Conservation (phyloP, 2,888 invertebrate species). For the Eristalis tenax region DNA sequence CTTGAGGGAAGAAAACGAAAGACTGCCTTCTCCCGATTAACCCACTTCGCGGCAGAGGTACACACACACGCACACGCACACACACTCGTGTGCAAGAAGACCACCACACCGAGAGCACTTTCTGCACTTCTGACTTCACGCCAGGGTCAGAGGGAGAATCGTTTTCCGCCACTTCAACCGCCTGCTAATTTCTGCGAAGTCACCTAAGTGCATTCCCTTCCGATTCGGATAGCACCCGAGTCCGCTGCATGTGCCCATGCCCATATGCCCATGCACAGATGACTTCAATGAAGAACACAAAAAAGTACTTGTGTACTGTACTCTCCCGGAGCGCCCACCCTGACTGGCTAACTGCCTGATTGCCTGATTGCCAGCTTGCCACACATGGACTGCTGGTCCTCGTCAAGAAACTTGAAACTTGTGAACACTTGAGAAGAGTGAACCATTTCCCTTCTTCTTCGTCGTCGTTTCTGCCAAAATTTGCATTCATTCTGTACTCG, state of each 20-base stretch:
- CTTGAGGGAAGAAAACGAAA: not conserved
- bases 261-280: constrained; percentile 17
- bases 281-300: constrained; percentile 29
- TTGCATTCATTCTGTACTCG: not conserved
- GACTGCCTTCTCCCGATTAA: not conserved
- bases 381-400: constrained; percentile 44
- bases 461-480: constrained; percentile 4
- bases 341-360: not conserved
- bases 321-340: constrained; percentile 4
- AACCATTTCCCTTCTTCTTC: constrained; percentile 25
- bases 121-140: not conserved
- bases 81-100: not conserved
- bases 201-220: constrained; percentile 12
- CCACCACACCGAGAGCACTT: not conserved
- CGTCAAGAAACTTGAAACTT: constrained; percentile 67
- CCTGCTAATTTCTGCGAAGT: constrained; percentile 10
- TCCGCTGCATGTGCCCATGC: constrained; percentile 16
- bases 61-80: not conserved
- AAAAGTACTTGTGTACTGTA: not conserved
- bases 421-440: constrained; percentile 44
- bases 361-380: constrained; percentile 3
- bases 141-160: not conserved
- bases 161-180: not conserved
- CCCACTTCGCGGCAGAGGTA: not conserved
- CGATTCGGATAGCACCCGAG: not conserved